phyloP scores from a whole-genome alignment of 2,888 invertebrate genomes.

The Eristalinus aeneus region DNA sequence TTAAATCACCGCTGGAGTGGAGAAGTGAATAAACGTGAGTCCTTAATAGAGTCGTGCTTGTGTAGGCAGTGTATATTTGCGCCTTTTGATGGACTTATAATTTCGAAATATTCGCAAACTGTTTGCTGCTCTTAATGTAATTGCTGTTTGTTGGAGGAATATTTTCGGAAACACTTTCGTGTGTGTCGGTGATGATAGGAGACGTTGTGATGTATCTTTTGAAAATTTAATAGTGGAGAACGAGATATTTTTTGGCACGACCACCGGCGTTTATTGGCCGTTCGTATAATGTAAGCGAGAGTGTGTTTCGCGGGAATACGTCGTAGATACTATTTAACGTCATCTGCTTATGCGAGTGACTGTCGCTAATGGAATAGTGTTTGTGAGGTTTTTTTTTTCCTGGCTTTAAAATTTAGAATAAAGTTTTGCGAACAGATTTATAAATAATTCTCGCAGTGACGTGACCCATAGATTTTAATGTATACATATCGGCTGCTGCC shows the following conservation, averaged over 20 bases:
- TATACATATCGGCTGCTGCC: not conserved
- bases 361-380: not conserved
- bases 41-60: not conserved
- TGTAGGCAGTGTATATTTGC: not conserved
- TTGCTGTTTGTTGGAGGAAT: slow-evolving; percentile 1
- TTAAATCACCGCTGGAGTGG: slow-evolving; percentile 26
- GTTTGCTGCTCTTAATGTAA: slow-evolving; percentile 24
- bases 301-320: not conserved
- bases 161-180: not conserved
- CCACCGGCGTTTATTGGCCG: slow-evolving; percentile 4
- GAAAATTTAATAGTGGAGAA: slow-evolving; percentile 31
- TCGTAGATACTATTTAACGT: slow-evolving; percentile 31
- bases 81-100: not conserved
- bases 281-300: slow-evolving; percentile 13
- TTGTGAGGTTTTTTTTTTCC: not conserved
- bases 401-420: not conserved
- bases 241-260: slow-evolving; percentile 45
- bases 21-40: slow-evolving; percentile 23
- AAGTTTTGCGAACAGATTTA: not conserved
- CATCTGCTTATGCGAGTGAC: not conserved
- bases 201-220: slow-evolving; percentile 16
- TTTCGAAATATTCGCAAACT: not conserved
- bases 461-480: not conserved
- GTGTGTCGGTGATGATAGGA: not conserved
- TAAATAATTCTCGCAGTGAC: not conserved